A percentile compares a stretch with the other conserved stretches of the same genome.
Conservation (phyloP, 2,113 vertebrate species). For the Leucoraja erinaceus region DNA sequence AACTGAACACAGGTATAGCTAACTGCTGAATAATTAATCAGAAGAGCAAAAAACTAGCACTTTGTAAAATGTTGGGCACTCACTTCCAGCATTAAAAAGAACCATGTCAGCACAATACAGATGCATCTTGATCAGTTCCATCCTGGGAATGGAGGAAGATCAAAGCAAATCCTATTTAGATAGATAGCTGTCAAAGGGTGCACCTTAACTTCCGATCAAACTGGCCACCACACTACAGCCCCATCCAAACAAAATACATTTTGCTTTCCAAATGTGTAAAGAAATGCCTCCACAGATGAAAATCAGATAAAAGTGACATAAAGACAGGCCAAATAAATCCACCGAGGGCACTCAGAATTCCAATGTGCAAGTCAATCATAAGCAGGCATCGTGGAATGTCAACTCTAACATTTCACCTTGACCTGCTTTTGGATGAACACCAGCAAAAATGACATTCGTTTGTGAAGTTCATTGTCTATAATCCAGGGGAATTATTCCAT, state of each 20-base stretch:
- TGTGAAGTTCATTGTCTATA: not conserved
- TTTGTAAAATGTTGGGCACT: slow-evolving; percentile 19
- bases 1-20: not conserved
- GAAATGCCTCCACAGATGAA: not conserved
- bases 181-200: not conserved
- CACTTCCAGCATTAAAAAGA: not conserved
- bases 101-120: not conserved
- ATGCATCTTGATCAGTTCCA: not conserved
- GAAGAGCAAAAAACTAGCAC: not conserved
- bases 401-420: not conserved
- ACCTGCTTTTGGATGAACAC: not conserved
- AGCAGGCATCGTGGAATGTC: not conserved
- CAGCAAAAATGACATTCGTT: not conserved
- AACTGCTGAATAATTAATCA: not conserved
- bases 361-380: not conserved
- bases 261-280: not conserved
- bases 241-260: not conserved
- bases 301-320: not conserved
- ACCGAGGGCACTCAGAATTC: not conserved
- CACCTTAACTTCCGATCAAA: no score
- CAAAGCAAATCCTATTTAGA: not conserved
- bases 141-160: not conserved
- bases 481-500: not conserved
- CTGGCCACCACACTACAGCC: not conserved
- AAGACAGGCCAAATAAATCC: not conserved